phyloP scores from a whole-genome alignment of 30 jellyfish, hydroid and myxozoan genomes.

The Aurelia coerulea region DNA sequence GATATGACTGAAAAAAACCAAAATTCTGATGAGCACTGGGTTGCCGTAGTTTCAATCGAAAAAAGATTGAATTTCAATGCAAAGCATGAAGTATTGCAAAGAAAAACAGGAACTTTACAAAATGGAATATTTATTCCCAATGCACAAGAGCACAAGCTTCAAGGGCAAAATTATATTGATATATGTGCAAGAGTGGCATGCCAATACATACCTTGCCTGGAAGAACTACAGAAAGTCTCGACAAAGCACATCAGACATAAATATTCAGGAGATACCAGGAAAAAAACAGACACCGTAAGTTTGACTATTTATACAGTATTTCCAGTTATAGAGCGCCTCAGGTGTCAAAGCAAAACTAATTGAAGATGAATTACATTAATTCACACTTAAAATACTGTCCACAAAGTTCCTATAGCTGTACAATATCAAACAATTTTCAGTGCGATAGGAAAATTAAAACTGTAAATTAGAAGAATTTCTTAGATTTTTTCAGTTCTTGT shows the following conservation, averaged over 20 bases:
- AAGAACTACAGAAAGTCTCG: neutral
- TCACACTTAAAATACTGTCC: too few species aligned
- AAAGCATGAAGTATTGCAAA: neutral
- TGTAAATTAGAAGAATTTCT: too few species aligned
- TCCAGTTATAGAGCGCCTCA: too few species aligned
- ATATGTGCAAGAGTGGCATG: conserved; percentile 13
- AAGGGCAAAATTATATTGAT: conserved; percentile 7
- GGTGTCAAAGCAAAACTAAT: too few species aligned
- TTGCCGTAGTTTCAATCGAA: neutral
- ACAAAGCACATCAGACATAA: conserved; percentile 6
- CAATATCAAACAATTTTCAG: too few species aligned
- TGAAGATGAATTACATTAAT: too few species aligned
- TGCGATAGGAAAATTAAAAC: too few species aligned
- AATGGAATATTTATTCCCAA: conserved; percentile 12
- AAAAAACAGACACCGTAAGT: conserved; percentile 1
- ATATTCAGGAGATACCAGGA: neutral
- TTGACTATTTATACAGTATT: too few species aligned
- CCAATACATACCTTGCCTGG: conserved; percentile 7
- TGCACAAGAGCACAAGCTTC: conserved; percentile 6
- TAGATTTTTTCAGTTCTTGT: too few species aligned
- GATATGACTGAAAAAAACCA: neutral
- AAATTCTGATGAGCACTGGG: neutral
- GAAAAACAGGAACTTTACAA: neutral
- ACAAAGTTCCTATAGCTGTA: too few species aligned
- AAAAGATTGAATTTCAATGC: neutral